phyloP scores from a whole-genome alignment of 2,888 invertebrate genomes.

The Thereva unica region DNA sequence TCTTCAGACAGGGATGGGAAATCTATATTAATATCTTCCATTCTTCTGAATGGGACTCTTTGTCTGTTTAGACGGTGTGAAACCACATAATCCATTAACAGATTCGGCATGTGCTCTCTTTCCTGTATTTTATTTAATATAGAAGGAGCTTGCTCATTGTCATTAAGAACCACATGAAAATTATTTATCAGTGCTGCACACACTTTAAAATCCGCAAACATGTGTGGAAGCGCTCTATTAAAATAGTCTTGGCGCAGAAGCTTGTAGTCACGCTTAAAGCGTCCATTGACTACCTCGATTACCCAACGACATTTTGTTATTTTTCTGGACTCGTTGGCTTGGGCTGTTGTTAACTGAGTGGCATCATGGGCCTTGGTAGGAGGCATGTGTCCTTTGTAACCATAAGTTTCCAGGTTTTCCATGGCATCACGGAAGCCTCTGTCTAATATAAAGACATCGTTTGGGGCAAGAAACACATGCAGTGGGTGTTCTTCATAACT shows the following conservation, averaged over 20 bases:
- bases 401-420: neutral
- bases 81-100: neutral
- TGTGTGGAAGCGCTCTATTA: slow-evolving; percentile 7
- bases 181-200: neutral
- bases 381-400: neutral
- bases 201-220: neutral
- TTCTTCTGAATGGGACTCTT: neutral
- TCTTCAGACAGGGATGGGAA: neutral
- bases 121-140: slow-evolving; percentile 1
- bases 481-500: neutral
- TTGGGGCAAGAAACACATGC: neutral
- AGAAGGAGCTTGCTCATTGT: neutral
- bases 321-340: neutral
- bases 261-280: too few relatives aligned
- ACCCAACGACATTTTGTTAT: neutral
- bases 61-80: neutral
- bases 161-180: neutral
- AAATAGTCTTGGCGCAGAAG: slow-evolving; percentile 11
- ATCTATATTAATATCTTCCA: neutral
- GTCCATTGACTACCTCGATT: neutral
- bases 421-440: neutral
- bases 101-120: neutral
- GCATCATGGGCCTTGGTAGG: neutral
- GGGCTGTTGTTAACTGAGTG: neutral
- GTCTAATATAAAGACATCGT: neutral